Percentiles rank a stretch among this genome's conserved stretches.
phyloP scores from a whole-genome alignment of 1,140 invertebrate genomes.

The Procambarus virginalis region DNA sequence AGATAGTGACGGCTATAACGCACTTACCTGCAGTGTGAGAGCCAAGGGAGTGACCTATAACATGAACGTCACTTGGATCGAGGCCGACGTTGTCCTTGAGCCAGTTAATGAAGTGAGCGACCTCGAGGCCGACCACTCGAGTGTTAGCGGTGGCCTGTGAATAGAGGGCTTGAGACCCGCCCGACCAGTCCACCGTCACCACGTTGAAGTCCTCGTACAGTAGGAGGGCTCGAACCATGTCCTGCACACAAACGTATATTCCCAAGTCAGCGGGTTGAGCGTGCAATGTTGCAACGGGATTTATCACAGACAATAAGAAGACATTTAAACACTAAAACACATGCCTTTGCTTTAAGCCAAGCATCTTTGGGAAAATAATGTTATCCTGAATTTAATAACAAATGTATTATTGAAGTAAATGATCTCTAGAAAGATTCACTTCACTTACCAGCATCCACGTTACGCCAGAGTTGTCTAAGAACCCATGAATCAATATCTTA shows the following conservation, averaged over 20 bases:
- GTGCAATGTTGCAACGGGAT: too few relatives aligned
- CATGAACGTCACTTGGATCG: slow-evolving; percentile 83
- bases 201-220: slow-evolving; percentile 68
- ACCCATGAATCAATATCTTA: slow-evolving; percentile 66
- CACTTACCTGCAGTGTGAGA: slow-evolving; percentile 84
- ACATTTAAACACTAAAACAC: too few relatives aligned
- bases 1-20: background rate
- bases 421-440: too few relatives aligned
- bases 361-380: too few relatives aligned
- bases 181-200: slow-evolving; percentile 70
- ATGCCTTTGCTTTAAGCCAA: too few relatives aligned
- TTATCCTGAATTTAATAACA: too few relatives aligned
- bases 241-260: slow-evolving; percentile 42
- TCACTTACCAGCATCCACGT: slow-evolving; percentile 57
- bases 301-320: too few relatives aligned
- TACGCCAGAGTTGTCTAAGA: slow-evolving; percentile 41
- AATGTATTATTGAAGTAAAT: too few relatives aligned
- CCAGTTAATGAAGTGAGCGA: slow-evolving; percentile 85
- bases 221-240: slow-evolving; percentile 66
- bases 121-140: slow-evolving; percentile 86
- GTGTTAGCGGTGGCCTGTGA: slow-evolving; percentile 74
- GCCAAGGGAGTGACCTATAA: slow-evolving; percentile 89
- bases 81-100: slow-evolving; percentile 80
- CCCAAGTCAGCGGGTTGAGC: too few relatives aligned
- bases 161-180: slow-evolving; percentile 74